Evolutionary conservation across 2,888 invertebrate genomes (phyloP).

Genomic region (Caenorhabditis drosophilae): DNA sequence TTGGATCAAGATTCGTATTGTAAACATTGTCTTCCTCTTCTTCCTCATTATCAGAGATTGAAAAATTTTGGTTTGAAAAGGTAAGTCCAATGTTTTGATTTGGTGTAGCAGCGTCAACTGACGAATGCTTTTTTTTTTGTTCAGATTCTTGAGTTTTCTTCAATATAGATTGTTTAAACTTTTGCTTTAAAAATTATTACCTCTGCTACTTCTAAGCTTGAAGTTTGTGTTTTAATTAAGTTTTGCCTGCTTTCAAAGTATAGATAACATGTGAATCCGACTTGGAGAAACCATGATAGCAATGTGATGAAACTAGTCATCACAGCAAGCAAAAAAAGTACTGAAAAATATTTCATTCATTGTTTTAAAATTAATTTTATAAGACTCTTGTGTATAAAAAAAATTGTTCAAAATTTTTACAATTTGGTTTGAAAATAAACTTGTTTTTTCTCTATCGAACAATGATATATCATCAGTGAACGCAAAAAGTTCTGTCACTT

Average conservation of each 20-base stretch:
- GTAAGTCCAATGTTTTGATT: conserved; percentile 15
- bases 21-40: conserved; percentile 27
- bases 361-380: background rate
- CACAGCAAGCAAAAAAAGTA: conserved; percentile 26
- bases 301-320: conserved; percentile 32
- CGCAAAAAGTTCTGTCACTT: conserved; percentile 19
- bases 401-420: no score
- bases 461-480: conserved; percentile 20
- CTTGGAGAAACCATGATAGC: conserved; percentile 36
- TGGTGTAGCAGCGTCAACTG: conserved; percentile 9
- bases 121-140: conserved; percentile 25
- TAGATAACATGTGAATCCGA: conserved; percentile 29
- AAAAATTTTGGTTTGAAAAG: conserved; percentile 41
- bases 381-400: background rate
- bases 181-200: no score
- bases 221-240: no score
- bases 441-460: conserved; percentile 18
- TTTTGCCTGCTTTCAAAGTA: conserved; percentile 46
- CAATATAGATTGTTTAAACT: no score
- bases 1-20: conserved; percentile 15
- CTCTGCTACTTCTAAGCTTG: no score
- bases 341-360: no score
- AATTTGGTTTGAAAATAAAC: no score
- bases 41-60: conserved; percentile 40
- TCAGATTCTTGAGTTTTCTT: no score